Conservation (phyloP, 2,113 vertebrate species). For the Eulemur macaco region DNA sequence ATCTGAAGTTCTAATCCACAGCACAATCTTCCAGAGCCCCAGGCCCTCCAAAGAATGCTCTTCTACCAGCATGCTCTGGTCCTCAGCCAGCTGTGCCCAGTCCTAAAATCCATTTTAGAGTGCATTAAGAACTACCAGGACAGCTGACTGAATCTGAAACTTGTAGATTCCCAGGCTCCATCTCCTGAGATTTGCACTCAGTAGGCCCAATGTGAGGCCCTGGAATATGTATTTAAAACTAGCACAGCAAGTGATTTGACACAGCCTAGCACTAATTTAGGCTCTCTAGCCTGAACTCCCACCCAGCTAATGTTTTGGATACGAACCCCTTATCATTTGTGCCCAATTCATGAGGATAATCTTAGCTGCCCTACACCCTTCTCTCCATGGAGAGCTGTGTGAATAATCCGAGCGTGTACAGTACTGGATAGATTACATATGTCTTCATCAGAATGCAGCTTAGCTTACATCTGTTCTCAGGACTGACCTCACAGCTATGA, state of each 20-base stretch:
- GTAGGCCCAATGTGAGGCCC: background rate
- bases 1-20: background rate
- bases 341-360: background rate
- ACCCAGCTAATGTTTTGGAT: background rate
- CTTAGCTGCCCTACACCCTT: background rate
- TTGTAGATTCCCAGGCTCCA: background rate
- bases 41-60: background rate
- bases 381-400: background rate
- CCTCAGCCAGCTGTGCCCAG: background rate
- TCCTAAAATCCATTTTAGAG: background rate
- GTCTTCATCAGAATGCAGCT: background rate
- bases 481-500: background rate
- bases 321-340: background rate
- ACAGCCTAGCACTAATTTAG: background rate
- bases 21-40: background rate
- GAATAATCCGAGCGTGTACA: background rate
- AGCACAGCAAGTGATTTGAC: background rate
- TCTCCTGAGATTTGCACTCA: background rate
- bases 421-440: rapidly evolving
- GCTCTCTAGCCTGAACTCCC: background rate
- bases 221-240: background rate
- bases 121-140: background rate
- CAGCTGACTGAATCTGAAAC: background rate
- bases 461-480: background rate
- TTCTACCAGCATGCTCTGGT: background rate